Conservation (phyloP, 1,140 invertebrate genomes). For the Planococcus citri region DNA sequence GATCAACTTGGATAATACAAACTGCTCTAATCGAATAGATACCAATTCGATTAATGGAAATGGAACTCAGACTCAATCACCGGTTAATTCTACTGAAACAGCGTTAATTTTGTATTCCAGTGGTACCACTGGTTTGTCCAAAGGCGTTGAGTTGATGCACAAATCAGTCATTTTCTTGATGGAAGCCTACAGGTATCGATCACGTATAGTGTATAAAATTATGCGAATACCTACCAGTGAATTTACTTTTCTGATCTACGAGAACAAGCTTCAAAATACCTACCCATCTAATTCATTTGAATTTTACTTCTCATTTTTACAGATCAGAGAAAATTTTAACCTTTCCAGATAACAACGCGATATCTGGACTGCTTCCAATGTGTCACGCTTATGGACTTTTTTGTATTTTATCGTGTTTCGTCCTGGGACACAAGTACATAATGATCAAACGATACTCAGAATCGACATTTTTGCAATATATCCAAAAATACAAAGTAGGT, state of each 20-base stretch:
- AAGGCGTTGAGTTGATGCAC: conserved; percentile 74
- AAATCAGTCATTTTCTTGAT: conserved; percentile 41
- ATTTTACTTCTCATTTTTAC: background rate
- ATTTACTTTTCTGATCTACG: too few species aligned
- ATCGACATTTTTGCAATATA: conserved; percentile 46
- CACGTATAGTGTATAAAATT: too few species aligned
- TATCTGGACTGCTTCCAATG: conserved; percentile 43
- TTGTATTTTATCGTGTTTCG: conserved; percentile 37
- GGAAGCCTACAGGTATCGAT: conserved; percentile 24
- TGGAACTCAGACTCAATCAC: too few species aligned
- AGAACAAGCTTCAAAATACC: too few species aligned
- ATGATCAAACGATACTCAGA: conserved; percentile 53
- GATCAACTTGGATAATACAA: conserved; percentile 16
- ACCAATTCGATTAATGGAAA: background rate
- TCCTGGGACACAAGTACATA: conserved; percentile 41
- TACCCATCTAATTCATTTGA: background rate
- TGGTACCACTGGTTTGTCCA: conserved; percentile 68
- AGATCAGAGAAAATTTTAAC: background rate
- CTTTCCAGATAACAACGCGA: background rate
- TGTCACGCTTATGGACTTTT: conserved; percentile 51
- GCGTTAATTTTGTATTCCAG: conserved; percentile 44
- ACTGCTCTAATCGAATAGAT: background rate
- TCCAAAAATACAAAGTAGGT: conserved; percentile 45
- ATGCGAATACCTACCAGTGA: too few species aligned
- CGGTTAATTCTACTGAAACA: conserved; percentile 22